Evolutionary conservation across 1,140 invertebrate species (phyloP).

Genomic region (Pseudachorutes palmiensis): DNA sequence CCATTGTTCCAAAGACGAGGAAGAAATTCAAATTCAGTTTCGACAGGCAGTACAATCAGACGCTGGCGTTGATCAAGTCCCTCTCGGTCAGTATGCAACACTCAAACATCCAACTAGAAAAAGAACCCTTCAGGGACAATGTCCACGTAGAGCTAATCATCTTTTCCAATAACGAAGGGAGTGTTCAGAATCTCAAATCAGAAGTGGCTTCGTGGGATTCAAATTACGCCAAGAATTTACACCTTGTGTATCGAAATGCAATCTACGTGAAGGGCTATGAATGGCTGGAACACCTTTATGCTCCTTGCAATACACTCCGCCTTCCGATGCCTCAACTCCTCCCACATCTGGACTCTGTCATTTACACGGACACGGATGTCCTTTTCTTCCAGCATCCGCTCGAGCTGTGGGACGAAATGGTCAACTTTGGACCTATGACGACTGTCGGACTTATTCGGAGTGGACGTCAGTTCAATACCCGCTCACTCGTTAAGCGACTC

Average conservation of each 20-base stretch:
- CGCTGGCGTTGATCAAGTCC: neutral
- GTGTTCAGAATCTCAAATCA: neutral
- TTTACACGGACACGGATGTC: constrained; percentile 1
- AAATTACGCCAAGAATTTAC: neutral
- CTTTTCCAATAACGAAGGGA: neutral
- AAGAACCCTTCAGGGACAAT: neutral
- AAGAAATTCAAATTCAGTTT: neutral
- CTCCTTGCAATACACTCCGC: neutral
- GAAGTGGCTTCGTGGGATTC: neutral
- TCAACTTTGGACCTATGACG: neutral
- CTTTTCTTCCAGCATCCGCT: neutral
- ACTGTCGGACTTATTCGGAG: neutral
- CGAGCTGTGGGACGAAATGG: constrained; percentile 2
- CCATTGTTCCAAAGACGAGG: neutral
- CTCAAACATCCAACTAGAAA: neutral
- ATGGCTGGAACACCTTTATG: neutral
- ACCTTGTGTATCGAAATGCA: neutral
- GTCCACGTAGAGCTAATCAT: neutral
- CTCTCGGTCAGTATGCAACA: neutral
- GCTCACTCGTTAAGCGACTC: neutral
- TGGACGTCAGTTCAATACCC: neutral
- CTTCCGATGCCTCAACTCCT: neutral
- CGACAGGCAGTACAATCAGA: neutral
- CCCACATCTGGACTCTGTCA: neutral
- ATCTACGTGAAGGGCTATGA: constrained; percentile 1